Conservation (phyloP, 2,888 invertebrate species). For the Rhorus exstirpatorius region DNA sequence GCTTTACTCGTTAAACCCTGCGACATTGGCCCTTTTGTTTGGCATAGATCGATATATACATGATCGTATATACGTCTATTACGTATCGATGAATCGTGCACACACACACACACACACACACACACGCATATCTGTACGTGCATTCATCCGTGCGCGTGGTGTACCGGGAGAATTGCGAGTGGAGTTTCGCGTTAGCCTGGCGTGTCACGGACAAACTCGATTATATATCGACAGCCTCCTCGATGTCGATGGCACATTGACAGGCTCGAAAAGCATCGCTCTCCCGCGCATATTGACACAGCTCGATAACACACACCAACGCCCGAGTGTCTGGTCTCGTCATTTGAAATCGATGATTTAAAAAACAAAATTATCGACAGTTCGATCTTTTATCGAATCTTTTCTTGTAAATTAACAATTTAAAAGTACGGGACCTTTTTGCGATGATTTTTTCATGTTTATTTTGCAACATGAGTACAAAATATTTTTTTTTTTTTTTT, state of each 20-base stretch:
- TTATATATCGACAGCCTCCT: slow-evolving; percentile 76
- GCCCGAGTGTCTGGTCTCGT: background rate
- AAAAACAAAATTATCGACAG: no score
- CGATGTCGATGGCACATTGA: slow-evolving; percentile 76
- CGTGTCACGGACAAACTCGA: slow-evolving; percentile 78
- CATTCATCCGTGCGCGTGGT: background rate
- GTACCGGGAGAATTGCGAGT: slow-evolving; percentile 41
- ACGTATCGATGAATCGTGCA: slow-evolving; percentile 29
- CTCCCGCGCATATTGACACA: slow-evolving; percentile 22
- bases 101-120: no score
- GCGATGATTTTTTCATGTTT: no score
- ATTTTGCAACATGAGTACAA: no score
- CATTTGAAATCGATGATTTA: background rate
- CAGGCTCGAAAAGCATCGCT: slow-evolving; percentile 52
- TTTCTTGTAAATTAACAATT: no score
- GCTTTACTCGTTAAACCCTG: background rate
- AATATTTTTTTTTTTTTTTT: no score
- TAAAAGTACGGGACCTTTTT: no score
- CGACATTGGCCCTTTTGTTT: slow-evolving; percentile 5
- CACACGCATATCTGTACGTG: slow-evolving; percentile 4
- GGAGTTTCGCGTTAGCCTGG: slow-evolving; percentile 51
- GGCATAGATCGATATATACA: background rate
- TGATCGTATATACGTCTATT: slow-evolving; percentile 36
- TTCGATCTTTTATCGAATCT: no score
- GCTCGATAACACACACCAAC: background rate